A percentile compares a stretch with the other conserved stretches of the same genome.
Conservation (phyloP, 1,140 invertebrate genomes). For the Brachionus asplanchnoidis region DNA sequence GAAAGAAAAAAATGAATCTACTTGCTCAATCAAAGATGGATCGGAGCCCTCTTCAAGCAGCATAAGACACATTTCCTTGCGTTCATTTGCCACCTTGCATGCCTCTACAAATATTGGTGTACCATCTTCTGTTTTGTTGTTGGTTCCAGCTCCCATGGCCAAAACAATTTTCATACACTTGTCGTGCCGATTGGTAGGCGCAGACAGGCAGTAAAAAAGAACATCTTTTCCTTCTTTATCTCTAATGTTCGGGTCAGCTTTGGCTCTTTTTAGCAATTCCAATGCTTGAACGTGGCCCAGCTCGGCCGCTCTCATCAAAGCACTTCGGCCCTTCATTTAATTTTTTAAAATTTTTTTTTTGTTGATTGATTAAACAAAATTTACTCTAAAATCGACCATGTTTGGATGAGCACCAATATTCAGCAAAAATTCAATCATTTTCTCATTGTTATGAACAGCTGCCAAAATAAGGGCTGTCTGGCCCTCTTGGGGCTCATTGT, state of each 20-base stretch:
- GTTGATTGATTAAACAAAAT: not conserved
- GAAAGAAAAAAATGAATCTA: conserved; percentile 35
- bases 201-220: conserved; percentile 54
- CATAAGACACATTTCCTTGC: conserved; percentile 52
- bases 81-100: conserved; percentile 54
- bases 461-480: conserved; percentile 50
- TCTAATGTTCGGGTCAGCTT: conserved; percentile 53
- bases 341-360: not conserved
- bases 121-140: conserved; percentile 52
- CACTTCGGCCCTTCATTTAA: conserved; percentile 50
- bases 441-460: conserved; percentile 51
- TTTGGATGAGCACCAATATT: conserved; percentile 56
- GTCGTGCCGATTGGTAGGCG: conserved; percentile 52
- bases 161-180: conserved; percentile 54
- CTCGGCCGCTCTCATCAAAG: conserved; percentile 56
- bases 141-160: conserved; percentile 52
- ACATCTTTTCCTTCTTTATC: conserved; percentile 58
- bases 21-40: conserved; percentile 51
- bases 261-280: conserved; percentile 50
- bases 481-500: conserved; percentile 54
- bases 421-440: conserved; percentile 54
- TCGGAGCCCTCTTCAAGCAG: conserved; percentile 54
- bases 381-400: conserved; percentile 49
- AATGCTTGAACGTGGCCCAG: conserved; percentile 55
- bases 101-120: conserved; percentile 52